phyloP scores from a whole-genome alignment of 2,113 vertebrate genomes.

The Trinectes maculatus region DNA sequence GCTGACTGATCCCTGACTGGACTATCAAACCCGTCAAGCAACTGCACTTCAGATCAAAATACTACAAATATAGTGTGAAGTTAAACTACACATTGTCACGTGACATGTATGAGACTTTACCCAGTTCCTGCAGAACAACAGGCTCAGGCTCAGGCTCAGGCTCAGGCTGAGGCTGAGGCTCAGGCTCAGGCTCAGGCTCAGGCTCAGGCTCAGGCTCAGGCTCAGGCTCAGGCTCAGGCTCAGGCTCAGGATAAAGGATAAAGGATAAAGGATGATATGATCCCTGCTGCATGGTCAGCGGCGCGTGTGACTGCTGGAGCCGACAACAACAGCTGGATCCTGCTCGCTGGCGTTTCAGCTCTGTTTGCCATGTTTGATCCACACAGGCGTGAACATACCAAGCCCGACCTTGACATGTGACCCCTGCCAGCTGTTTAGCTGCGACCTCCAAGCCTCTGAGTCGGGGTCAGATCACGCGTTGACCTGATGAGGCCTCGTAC shows the following conservation, averaged over 20 bases:
- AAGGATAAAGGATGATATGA: no score
- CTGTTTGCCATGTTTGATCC: constrained; percentile 52
- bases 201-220: not conserved
- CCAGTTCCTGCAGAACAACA: no score
- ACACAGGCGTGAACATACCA: constrained; percentile 39
- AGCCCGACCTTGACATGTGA: constrained; percentile 52
- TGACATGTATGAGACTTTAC: no score
- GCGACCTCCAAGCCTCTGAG: constrained; percentile 31
- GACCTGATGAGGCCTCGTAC: constrained; percentile 20
- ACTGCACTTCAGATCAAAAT: no score
- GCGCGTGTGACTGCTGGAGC: constrained; percentile 31
- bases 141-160: not conserved
- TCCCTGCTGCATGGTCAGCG: not conserved
- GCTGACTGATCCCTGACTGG: no score
- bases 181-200: not conserved
- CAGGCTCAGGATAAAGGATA: no score
- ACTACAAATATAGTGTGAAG: no score
- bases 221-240: not conserved
- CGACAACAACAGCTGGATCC: constrained; percentile 26
- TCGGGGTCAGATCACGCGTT: constrained; percentile 22
- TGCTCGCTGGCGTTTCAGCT: constrained; percentile 27
- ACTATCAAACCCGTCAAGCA: no score
- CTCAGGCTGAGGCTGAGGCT: not conserved
- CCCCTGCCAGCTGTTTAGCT: constrained; percentile 41
- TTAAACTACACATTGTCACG: no score